These are phyloP conservation scores for Scolopax rusticola DNA, from an alignment of 2,797 vertebrate species.

Conservation along the genomic window DNA sequence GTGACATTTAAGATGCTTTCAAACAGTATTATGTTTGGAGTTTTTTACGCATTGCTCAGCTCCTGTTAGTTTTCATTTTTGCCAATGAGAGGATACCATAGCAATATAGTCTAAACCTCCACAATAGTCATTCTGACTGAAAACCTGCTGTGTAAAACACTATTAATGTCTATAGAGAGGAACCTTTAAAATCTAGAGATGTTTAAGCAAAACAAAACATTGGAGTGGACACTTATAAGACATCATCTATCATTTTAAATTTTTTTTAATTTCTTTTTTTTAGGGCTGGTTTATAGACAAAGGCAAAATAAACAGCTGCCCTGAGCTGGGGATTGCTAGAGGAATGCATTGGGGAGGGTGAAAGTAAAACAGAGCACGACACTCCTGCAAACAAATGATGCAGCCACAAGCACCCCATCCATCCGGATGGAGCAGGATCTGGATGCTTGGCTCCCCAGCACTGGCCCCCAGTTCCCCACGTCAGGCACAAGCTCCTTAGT, in stretches of 20 bases:
- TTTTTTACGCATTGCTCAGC: fast-evolving
- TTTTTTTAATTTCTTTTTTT: neutral
- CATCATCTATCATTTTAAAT: neutral
- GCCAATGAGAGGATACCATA: neutral
- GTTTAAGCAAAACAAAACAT: neutral
- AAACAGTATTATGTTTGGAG: neutral
- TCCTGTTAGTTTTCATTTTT: neutral
- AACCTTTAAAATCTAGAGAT: neutral
- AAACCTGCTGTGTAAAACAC: neutral
- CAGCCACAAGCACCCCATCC: neutral
- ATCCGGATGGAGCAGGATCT: neutral
- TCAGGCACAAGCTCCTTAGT: neutral
- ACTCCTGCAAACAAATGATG: neutral
- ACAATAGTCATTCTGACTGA: neutral
- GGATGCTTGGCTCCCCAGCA: fast-evolving
- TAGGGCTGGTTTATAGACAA: neutral
- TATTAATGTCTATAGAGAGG: neutral
- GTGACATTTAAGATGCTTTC: neutral
- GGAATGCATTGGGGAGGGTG: neutral
- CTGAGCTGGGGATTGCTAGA: neutral
- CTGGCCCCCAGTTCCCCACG: neutral
- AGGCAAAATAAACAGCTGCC: conserved; percentile 4
- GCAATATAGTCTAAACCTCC: neutral
- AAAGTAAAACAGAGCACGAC: neutral
- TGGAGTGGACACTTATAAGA: neutral